Evolutionary conservation across 2,797 vertebrate species (phyloP), one percentile per base, ranked within the genome.

Genomic region (Enteromius argenteus): DNA sequence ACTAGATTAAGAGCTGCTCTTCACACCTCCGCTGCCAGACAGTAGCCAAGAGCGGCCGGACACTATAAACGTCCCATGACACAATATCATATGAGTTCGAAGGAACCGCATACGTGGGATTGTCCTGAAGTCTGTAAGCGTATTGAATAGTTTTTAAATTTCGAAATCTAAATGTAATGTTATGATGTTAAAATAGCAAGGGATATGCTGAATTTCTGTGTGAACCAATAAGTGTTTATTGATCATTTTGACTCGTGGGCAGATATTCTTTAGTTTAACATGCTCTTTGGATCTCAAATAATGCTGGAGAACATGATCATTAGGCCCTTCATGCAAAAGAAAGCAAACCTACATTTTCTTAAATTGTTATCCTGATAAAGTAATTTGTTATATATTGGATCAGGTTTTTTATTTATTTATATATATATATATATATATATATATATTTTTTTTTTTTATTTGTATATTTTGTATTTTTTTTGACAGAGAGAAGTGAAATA

Each of bases 1-100:
- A 67, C 89, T 89, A 89, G 91, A 90, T 92, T 92, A 89, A 91
- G 86, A 77, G 71, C 85, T 88, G 86, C 83, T 87, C 85, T 88
- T 89, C 78, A 83, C 77, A 79, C 44, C 37, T 87, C 78, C 69
- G 85, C 90, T 89, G 42, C 73, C 86, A 80, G 86, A 69, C 58
- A 85, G 37, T 42, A 32, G 74, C 53, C 79, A 39, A 14, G 83
- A 64, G 81, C 87, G 72, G 42, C 60, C 69, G 84, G 17, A 1
- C 56, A n/a, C 84, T 73, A 86, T 13, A 17, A 81, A 17, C 27
- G 4, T 23, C 30, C 68, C 51, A 71, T 71, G 79, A 81, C 53
- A 3, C 37, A 42, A 58, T 42, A 37, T 15, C 68, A 49, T 6
- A 32, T 7, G 71, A 2, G 10, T 66, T 32, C 7, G 53, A 35